phyloP scores from a whole-genome alignment of 2,797 vertebrate genomes.

The Arnoldichthys spilopterus region DNA sequence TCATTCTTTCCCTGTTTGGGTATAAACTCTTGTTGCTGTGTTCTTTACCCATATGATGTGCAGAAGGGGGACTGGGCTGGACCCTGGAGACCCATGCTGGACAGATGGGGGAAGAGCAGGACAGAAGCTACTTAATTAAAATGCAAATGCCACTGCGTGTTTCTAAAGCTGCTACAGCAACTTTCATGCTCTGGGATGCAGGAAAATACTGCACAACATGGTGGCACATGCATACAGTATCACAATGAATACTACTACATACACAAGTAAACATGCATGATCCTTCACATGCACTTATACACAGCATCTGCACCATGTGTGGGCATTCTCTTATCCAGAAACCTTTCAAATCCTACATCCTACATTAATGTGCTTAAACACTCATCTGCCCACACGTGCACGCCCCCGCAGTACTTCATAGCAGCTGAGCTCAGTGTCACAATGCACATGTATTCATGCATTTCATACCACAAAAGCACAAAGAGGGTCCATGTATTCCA shows the following conservation, averaged over 20 bases:
- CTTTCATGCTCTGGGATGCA: constrained; percentile 61
- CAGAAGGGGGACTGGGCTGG: not conserved
- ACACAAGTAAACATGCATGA: not conserved
- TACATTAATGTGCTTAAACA: not conserved
- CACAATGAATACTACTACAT: constrained; percentile 11
- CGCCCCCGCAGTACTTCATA: not conserved
- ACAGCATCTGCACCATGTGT: not conserved
- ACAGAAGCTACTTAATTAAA: constrained; percentile 73
- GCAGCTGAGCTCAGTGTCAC: not conserved
- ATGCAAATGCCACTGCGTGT: constrained; percentile 72
- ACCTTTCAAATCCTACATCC: not conserved
- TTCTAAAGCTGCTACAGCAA: constrained; percentile 28
- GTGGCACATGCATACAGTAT: constrained; percentile 22
- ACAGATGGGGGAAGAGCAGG: constrained; percentile 51
- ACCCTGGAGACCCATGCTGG: constrained; percentile 50
- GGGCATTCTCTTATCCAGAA: not conserved
- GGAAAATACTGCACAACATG: constrained; percentile 14
- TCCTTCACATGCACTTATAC: not conserved
- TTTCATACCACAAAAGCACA: not conserved
- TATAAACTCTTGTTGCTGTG: not conserved
- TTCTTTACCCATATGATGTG: not conserved
- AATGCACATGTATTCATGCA: not conserved
- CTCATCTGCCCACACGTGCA: not conserved
- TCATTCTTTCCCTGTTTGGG: not conserved
- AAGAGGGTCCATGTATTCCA: not conserved